Base-by-base conservation (phyloP, 2,113 vertebrate genomes). In the Pollachius pollachius region DNA sequence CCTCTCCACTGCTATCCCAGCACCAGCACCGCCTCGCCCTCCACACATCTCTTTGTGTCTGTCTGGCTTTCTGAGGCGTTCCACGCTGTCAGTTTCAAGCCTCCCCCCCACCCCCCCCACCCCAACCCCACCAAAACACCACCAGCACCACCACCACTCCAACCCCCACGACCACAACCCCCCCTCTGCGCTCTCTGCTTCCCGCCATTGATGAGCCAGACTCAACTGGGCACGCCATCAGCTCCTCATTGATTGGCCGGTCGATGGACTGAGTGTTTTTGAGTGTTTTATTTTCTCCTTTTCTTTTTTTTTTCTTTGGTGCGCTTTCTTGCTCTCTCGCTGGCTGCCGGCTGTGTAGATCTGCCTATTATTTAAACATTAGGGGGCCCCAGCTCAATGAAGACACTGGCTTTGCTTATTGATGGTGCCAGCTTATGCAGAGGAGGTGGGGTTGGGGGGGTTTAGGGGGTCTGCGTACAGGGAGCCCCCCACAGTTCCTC, bases 261-360 rank as follows among this genome's bases (percentile, higher is more conserved):
- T 90, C 84, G 84, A 89, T 90, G 85, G 81, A 87, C 86, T 83
- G 85, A 88, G 85, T 83, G 76, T 87, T 86, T 85, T 48, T 15
- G 84, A 80, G 75, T 86, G 84, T 84, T 48, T 19, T 34, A 27
- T 27, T 62, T 62, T 15, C 12, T 34, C 4, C 2, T 62, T 27
- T 2, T 16, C 41, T 15, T 41, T 17, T 37, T 15, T 16, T 37
- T 65, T 5, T 41, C 6, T 65, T 85, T 72, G 17, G 11, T 67
- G 79, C 65, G 64, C 21, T 19, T 60, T 52, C 15, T 13, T 52
- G 73, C 74, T 80, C 27, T 78, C 79, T 27, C 27, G 2, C 27
- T 27, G 27, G 27, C 27, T 27, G 27, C 27, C 27, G 27, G 27
- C 27, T 27, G 27, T 4, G 27, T 27, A 27, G 27, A 27, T 27